A percentile compares a stretch with the other conserved stretches of the same genome.
These are phyloP conservation scores for Malurus leucopterus DNA, from an alignment of 2,797 vertebrate species.

Conservation along the genomic window DNA sequence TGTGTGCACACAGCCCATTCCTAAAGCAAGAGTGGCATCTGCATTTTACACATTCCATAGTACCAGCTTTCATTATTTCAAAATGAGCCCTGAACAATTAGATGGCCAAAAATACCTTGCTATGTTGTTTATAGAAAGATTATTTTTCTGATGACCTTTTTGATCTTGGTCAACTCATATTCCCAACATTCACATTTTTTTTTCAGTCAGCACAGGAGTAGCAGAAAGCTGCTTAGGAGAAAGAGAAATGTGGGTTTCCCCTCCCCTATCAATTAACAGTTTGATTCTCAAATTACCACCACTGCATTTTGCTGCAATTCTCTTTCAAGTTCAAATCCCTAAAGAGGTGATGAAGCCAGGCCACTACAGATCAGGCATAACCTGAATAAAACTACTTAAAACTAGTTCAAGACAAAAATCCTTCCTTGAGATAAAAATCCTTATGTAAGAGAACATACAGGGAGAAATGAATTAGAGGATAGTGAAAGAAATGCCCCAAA, in stretches of 20 bases:
- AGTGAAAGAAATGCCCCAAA: background rate
- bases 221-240: background rate
- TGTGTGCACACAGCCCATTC: background rate
- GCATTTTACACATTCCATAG: background rate
- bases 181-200: background rate
- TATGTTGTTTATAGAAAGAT: background rate
- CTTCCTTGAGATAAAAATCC: background rate
- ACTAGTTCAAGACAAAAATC: background rate
- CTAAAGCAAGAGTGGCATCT: background rate
- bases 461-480: background rate
- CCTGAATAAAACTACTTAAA: background rate
- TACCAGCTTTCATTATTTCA: background rate
- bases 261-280: background rate
- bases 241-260: background rate
- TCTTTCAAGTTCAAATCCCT: background rate
- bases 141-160: background rate
- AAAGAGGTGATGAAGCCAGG: background rate
- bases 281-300: background rate
- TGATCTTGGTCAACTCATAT: background rate
- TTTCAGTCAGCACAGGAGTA: background rate
- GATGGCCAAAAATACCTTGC: background rate
- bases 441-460: background rate
- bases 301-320: background rate
- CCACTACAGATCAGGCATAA: background rate
- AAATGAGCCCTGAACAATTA: background rate